These are phyloP conservation scores for Conus canariensis DNA, from an alignment of 2,888 invertebrate genomes.

Conservation along the genomic window DNA sequence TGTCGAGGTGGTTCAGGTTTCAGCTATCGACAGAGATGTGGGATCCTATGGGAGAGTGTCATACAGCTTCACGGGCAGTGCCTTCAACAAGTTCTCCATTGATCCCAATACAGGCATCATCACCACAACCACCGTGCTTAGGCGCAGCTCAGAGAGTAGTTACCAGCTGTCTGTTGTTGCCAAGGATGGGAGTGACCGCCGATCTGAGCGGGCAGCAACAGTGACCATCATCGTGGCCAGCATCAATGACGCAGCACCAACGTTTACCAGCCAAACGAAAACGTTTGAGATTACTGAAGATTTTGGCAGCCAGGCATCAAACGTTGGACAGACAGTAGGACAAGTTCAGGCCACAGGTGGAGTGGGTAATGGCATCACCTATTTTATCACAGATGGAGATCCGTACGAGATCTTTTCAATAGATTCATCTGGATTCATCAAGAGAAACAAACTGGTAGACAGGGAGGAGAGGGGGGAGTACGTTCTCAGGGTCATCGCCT, in stretches of 20 bases:
- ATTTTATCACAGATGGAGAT: constrained; percentile 88
- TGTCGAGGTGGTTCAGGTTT: constrained; percentile 86
- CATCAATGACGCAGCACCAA: constrained; percentile 60
- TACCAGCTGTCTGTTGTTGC: constrained; percentile 90
- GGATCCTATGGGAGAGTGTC: constrained; percentile 88
- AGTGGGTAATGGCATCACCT: constrained; percentile 55
- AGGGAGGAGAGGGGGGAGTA: constrained; percentile 89
- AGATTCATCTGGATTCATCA: constrained; percentile 88
- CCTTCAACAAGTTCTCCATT: constrained; percentile 84
- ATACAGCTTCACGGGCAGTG: constrained; percentile 83
- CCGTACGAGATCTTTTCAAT: constrained; percentile 88
- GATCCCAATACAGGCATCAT: constrained; percentile 89
- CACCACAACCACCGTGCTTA: constrained; percentile 87
- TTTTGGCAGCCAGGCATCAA: constrained; percentile 83
- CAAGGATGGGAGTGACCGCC: constrained; percentile 77
- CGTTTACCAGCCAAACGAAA: constrained; percentile 75
- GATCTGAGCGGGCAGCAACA: constrained; percentile 57
- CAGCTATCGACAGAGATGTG: constrained; percentile 91
- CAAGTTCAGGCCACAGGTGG: constrained; percentile 81
- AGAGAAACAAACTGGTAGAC: constrained; percentile 89
- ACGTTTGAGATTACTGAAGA: constrained; percentile 92
- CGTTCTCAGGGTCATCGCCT: constrained; percentile 89
- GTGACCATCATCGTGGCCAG: constrained; percentile 67
- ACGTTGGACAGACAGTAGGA: constrained; percentile 86
- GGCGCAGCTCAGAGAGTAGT: constrained; percentile 87